phyloP scores from a whole-genome alignment of 2,888 invertebrate species.

The Pyrrhia umbra region DNA sequence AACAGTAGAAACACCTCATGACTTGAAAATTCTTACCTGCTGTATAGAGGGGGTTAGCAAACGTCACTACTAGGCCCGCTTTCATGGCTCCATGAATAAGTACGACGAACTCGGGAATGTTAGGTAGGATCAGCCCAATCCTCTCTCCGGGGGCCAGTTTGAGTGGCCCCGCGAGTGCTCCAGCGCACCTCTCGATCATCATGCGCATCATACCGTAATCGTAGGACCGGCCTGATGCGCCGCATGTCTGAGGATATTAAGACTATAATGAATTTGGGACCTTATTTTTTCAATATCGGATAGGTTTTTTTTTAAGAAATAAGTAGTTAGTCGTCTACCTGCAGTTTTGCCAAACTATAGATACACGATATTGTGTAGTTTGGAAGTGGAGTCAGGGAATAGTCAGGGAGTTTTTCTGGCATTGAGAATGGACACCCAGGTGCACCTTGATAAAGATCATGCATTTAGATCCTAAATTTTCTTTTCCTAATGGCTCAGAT shows the following conservation, averaged over 20 bases:
- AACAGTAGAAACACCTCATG: no score
- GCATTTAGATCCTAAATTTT: no score
- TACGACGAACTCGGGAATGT: conserved; percentile 92
- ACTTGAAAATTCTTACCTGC: conserved; percentile 91
- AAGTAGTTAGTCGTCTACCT: no score
- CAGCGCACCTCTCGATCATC: conserved; percentile 90
- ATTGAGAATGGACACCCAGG: no score
- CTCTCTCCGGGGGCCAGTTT: conserved; percentile 91
- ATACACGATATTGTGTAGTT: no score
- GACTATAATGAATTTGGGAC: no score
- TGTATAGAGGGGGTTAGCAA: conserved; percentile 93
- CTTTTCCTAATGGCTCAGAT: neutral
- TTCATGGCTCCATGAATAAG: conserved; percentile 92
- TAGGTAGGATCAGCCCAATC: conserved; percentile 92
- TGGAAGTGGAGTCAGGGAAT: no score
- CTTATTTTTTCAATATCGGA: no score
- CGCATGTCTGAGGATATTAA: conserved; percentile 90
- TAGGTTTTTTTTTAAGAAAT: no score
- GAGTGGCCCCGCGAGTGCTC: conserved; percentile 89
- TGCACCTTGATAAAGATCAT: no score
- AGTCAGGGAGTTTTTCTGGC: no score
- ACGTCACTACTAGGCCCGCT: conserved; percentile 92
- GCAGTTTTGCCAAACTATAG: no score
- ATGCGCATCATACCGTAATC: conserved; percentile 91
- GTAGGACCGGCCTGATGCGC: conserved; percentile 91